Evolutionary conservation across 2,113 vertebrate genomes (phyloP), one percentile per base, ranked within the genome.

Genomic region (Benitochromis conjunctus): DNA sequence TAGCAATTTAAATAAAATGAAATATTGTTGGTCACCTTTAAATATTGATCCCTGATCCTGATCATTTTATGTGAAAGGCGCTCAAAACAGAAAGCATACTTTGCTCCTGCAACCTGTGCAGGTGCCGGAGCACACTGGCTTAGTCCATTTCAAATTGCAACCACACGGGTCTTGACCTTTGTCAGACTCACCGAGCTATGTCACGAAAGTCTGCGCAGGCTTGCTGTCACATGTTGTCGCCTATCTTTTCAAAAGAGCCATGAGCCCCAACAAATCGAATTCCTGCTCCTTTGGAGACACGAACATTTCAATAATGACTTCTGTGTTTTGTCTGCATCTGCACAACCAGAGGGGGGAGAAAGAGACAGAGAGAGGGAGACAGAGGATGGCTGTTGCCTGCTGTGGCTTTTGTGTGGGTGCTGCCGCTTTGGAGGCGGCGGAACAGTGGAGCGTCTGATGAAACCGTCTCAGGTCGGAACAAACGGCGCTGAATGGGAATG

Each of bases 291-390:
- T 94, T 87, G 85, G 93, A 89, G 84, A 88, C 62, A 41, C 74
- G 29, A 91, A 87, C 93, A 94, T 94, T 94, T 95, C 92, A 94
- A 96, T 95, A 95, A 95, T 92, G 90, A 94, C 92, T 94, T 91
- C 82, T 89, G 94, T 80, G 93, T 92, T 92, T 90, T 88, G 91
- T 92, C 92, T 93, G 89, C 86, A 92, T 85, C 92, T 89, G 91
- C 83, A 92, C 90, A 83, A 89, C 89, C 89, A 78, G 83, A 85
- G 86, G 79, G 76, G 54, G 66, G 79, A 6, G 46, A 34, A 43
- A 69, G 80, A 48, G 71, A 62, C 66, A 57, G 48, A 81, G 81
- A 64, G 80, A 43, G 82, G 77, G 48, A 78, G 74, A 79, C 48
- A 56, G 81, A 79, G 89, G 84, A 86, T 26, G 84, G 53, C 91